Evolutionary conservation across 2,888 invertebrate species (phyloP).

Genomic region (Actias luna): DNA sequence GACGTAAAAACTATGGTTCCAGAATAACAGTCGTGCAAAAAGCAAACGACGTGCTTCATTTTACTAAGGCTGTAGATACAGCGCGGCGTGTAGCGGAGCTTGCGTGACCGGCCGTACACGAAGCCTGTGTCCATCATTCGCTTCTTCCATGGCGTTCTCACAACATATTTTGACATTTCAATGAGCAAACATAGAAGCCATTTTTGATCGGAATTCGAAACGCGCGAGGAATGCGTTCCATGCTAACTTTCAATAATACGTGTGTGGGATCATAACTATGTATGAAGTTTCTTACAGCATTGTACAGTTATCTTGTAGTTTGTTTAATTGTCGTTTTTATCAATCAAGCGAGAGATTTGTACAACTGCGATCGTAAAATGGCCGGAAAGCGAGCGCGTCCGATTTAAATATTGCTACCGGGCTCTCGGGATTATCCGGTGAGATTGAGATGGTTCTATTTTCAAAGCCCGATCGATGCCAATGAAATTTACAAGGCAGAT

Average conservation of each 20-base stretch:
- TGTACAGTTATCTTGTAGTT: conserved; percentile 33
- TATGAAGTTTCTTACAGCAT: conserved; percentile 29
- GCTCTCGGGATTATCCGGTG: conserved; percentile 32
- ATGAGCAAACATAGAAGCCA: conserved; percentile 76
- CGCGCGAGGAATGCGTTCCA: conserved; percentile 59
- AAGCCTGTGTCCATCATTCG: conserved; percentile 56
- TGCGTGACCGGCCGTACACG: conserved; percentile 72
- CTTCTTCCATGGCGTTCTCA: conserved; percentile 64
- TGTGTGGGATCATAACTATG: conserved; percentile 44
- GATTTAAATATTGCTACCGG: conserved; percentile 66
- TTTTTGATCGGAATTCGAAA: conserved; percentile 61
- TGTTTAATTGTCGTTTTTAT: conserved; percentile 46
- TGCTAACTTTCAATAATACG: conserved; percentile 43
- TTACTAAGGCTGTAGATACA: conserved; percentile 35
- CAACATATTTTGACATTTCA: conserved; percentile 79
- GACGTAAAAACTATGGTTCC: neutral
- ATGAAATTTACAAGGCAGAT: conserved; percentile 77
- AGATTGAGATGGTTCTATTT: conserved; percentile 33
- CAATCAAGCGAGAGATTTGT: conserved; percentile 47
- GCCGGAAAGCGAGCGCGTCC: conserved; percentile 49
- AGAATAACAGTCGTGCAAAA: conserved; percentile 5
- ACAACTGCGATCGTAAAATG: conserved; percentile 40
- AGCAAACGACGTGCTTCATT: conserved; percentile 3
- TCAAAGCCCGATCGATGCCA: conserved; percentile 70
- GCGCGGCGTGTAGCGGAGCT: conserved; percentile 46